phyloP scores from a whole-genome alignment of 2,797 vertebrate species.

The Mus caroli region DNA sequence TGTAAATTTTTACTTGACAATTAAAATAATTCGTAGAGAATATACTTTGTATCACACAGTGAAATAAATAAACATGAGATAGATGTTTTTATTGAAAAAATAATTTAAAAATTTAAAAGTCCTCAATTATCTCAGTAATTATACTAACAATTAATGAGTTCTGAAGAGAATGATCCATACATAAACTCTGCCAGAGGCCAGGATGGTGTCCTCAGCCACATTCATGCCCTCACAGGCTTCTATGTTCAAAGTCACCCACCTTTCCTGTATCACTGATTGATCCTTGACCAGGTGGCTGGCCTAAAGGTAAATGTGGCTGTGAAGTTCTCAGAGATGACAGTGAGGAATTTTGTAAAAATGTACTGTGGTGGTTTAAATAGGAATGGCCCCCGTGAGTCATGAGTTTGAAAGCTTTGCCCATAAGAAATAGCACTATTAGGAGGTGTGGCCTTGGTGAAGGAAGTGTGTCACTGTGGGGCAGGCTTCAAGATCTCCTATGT shows the following conservation, averaged over 20 bases:
- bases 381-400: not conserved
- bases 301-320: no score
- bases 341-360: not conserved
- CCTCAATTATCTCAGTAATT: not conserved
- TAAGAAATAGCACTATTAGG: not conserved
- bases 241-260: not conserved
- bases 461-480: not conserved
- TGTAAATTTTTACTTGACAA: not conserved
- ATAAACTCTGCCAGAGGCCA: not conserved
- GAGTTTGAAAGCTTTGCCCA: not conserved
- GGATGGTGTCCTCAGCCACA: not conserved
- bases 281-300: no score
- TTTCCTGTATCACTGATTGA: not conserved
- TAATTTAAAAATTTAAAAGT: not conserved
- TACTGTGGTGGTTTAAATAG: not conserved
- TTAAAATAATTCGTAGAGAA: not conserved
- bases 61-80: not conserved
- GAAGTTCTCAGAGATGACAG: not conserved
- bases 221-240: not conserved
- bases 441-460: not conserved
- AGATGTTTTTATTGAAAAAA: not conserved
- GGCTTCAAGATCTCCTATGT: not conserved
- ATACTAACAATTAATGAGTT: conserved; percentile 1
- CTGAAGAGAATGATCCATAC: not conserved
- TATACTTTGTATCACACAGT: not conserved